Conservation (phyloP, 2,888 invertebrate species). For the Amorpha juglandis region DNA sequence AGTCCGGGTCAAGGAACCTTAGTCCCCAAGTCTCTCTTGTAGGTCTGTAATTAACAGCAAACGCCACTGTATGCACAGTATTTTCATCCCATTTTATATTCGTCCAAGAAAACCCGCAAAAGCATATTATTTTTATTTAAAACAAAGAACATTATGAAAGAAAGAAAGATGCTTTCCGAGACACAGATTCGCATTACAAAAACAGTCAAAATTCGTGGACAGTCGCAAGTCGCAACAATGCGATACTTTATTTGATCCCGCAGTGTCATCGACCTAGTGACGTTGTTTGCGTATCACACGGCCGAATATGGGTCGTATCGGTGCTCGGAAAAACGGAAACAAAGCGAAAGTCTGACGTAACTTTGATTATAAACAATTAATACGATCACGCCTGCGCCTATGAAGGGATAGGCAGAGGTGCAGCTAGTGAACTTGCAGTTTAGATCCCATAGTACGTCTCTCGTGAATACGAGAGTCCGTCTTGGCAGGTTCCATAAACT, state of each 20-base stretch:
- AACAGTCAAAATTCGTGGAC: conserved; percentile 7
- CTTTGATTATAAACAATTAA: background rate
- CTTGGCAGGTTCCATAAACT: no score
- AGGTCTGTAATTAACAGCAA: no score
- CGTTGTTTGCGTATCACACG: conserved; percentile 68
- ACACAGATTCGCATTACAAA: conserved; percentile 17
- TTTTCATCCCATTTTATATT: no score
- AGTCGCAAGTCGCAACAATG: background rate
- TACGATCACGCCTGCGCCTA: no score
- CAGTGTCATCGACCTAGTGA: conserved; percentile 63
- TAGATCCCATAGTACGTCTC: no score
- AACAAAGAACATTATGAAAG: conserved; percentile 17
- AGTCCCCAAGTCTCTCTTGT: no score
- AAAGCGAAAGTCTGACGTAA: conserved; percentile 5
- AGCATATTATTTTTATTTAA: conserved; percentile 16
- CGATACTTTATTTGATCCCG: conserved; percentile 27
- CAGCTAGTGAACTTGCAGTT: no score
- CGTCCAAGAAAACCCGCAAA: background rate
- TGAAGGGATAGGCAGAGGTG: no score
- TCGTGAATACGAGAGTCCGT: no score
- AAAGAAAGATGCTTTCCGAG: conserved; percentile 2
- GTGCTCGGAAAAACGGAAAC: conserved; percentile 27
- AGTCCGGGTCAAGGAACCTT: no score
- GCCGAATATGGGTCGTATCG: conserved; percentile 49
- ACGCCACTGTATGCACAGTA: no score